Conservation (phyloP, 2,888 invertebrate species). For the Drosophila infuscata region DNA sequence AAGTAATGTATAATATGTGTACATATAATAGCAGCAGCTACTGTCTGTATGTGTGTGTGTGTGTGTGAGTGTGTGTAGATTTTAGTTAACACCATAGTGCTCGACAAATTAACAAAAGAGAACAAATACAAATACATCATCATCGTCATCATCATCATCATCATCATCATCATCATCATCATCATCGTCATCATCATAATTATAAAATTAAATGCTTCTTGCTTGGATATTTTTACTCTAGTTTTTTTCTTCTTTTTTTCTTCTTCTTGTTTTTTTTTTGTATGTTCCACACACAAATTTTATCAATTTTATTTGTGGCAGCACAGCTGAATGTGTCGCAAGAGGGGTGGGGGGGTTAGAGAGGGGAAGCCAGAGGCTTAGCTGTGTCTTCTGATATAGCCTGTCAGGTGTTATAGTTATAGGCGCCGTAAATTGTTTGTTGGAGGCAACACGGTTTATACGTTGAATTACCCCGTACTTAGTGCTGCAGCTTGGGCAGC, state of each 20-base stretch:
- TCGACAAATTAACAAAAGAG: conserved; percentile 44
- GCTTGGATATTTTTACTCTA: conserved; percentile 27
- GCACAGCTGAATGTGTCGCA: not conserved
- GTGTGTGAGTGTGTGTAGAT: conserved; percentile 14
- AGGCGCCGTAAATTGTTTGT: conserved; percentile 61
- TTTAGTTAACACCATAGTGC: conserved; percentile 53
- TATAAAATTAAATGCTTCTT: conserved; percentile 76
- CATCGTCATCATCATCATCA: conserved; percentile 78
- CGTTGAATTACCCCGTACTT: conserved; percentile 28
- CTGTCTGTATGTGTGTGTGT: conserved; percentile 42
- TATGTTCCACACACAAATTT: conserved; percentile 50
- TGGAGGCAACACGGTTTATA: conserved; percentile 42
- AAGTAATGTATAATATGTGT: conserved; percentile 44
- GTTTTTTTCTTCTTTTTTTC: not conserved
- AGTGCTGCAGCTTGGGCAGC: conserved; percentile 40
- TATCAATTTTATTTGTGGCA: conserved; percentile 76
- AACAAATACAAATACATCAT: conserved; percentile 62
- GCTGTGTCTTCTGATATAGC: conserved; percentile 28
- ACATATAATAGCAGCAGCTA: conserved; percentile 73
- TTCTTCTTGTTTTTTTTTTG: not conserved
- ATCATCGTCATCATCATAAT: conserved; percentile 72
- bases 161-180: conserved; percentile 71
- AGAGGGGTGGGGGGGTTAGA: not conserved
- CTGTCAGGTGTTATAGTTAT: conserved; percentile 78
- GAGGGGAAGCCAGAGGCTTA: not conserved